phyloP scores from a whole-genome alignment of 2,113 vertebrate genomes.

The Periophthalmus modestus region DNA sequence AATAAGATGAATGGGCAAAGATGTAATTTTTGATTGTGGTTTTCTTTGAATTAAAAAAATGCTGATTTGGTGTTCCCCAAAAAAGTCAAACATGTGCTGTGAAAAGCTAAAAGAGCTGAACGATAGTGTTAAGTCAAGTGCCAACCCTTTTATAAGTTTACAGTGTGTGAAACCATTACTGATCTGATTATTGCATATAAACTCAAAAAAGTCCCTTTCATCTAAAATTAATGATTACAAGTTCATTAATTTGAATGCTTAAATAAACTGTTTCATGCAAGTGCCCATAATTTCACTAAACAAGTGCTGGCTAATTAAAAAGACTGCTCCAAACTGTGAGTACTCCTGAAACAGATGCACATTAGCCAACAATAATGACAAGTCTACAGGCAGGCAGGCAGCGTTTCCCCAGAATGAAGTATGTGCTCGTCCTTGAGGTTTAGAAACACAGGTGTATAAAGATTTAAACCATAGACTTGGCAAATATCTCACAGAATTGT shows the following conservation, averaged over 20 bases:
- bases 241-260: background rate
- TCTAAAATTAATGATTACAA: background rate
- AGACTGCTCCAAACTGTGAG: background rate
- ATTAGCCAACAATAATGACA: conserved; percentile 7
- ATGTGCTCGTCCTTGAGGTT: background rate
- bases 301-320: background rate
- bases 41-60: no score
- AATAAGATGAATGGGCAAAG: no score
- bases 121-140: no score
- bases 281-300: background rate
- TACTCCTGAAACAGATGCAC: conserved; percentile 1
- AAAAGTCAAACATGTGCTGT: no score
- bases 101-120: no score
- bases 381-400: background rate
- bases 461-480: background rate
- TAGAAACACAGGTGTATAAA: background rate
- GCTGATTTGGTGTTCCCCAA: no score
- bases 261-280: background rate
- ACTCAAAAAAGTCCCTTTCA: background rate
- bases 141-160: no score
- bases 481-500: background rate
- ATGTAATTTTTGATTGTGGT: no score
- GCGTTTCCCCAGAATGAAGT: background rate
- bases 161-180: background rate
- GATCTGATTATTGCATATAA: no score